phyloP scores from a whole-genome alignment of 2,113 vertebrate species.

The Vireo altiloquus region DNA sequence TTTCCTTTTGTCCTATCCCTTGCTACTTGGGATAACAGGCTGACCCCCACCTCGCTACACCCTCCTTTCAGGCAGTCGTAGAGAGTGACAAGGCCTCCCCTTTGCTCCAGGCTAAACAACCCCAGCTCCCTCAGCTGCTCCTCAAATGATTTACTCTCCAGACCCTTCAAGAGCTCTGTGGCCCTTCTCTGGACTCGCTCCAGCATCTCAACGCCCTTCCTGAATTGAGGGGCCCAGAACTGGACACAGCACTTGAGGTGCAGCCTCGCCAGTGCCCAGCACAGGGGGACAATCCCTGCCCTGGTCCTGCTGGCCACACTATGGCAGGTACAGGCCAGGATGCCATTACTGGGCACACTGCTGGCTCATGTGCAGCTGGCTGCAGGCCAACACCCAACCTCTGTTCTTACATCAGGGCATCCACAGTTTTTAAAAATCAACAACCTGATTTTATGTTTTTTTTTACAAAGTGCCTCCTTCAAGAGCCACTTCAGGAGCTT shows the following conservation, averaged over 20 bases:
- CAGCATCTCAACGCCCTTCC: not conserved
- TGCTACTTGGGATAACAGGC: not conserved
- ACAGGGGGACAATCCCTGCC: not conserved
- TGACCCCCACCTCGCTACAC: accelerated
- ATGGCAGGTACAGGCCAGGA: not conserved
- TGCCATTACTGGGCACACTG: not conserved
- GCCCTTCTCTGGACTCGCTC: not conserved
- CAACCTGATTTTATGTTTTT: not conserved
- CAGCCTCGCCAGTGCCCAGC: not conserved
- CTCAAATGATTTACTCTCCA: not conserved
- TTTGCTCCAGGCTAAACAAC: not conserved
- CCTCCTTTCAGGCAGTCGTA: not conserved
- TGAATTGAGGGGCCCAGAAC: not conserved
- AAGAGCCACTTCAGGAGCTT: not conserved
- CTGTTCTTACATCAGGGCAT: not conserved
- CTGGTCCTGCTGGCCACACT: not conserved
- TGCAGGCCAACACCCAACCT: not conserved
- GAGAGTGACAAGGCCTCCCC: not conserved
- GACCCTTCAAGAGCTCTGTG: not conserved
- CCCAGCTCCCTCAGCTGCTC: not conserved
- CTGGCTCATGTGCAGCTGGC: not conserved
- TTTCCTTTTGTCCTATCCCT: not conserved
- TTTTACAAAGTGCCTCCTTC: not conserved
- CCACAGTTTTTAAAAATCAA: not conserved
- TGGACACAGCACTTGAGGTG: not conserved